A percentile compares a stretch with the other conserved stretches of the same genome.
These are phyloP conservation scores for Thalassoma bifasciatum DNA, from an alignment of 2,113 vertebrate genomes.

Conservation along the genomic window DNA sequence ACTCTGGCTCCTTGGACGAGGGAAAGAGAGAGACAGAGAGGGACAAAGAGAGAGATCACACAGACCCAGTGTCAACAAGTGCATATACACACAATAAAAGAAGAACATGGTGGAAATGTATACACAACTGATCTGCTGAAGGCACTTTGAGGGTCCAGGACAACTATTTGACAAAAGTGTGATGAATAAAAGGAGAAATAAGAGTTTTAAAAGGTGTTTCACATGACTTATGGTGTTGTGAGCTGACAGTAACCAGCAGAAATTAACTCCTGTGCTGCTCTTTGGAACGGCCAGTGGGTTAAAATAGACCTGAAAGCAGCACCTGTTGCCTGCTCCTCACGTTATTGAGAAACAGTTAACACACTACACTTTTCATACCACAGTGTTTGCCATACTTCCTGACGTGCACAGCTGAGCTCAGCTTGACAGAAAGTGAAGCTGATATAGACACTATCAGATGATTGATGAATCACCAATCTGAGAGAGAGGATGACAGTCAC, in stretches of 20 bases:
- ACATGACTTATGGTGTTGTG: background rate
- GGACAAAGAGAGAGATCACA: conserved; percentile 15
- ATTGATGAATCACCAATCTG: conserved; percentile 36
- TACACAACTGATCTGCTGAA: background rate
- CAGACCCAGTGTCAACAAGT: conserved; percentile 8
- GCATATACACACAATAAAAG: background rate
- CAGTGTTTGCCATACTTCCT: conserved; percentile 3
- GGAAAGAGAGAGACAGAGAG: conserved; percentile 1
- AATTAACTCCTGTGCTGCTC: conserved; percentile 38
- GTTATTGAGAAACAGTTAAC: conserved; percentile 44
- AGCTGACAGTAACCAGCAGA: conserved; percentile 19
- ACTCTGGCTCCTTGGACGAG: conserved; percentile 91
- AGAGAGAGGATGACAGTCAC: conserved; percentile 3
- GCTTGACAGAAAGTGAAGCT: conserved; percentile 30
- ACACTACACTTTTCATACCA: conserved; percentile 4
- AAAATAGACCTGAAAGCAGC: conserved; percentile 71
- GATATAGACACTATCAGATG: conserved; percentile 13
- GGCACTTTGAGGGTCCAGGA: background rate
- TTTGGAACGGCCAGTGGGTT: conserved; percentile 48
- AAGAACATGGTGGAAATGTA: background rate
- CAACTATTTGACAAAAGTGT: background rate
- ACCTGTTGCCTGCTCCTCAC: conserved; percentile 67
- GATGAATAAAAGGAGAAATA: background rate
- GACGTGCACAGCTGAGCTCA: conserved; percentile 20
- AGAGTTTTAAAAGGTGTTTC: background rate